These are phyloP conservation scores for Bombus pyrosoma DNA, from an alignment of 1,140 invertebrate species.

Conservation along the genomic window DNA sequence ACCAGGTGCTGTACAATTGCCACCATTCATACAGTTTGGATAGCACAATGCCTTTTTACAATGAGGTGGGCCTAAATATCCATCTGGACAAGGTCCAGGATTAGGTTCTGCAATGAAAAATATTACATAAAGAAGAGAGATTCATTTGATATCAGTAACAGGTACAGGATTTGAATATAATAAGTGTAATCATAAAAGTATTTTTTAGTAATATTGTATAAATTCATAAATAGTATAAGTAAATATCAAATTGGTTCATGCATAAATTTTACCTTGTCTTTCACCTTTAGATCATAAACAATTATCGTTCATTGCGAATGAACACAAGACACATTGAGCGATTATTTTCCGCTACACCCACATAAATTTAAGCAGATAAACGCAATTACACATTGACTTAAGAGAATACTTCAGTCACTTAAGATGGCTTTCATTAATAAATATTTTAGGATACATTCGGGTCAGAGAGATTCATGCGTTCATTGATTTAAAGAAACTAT, in stretches of 20 bases:
- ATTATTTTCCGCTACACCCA: conserved; percentile 31
- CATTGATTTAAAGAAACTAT: conserved; percentile 11
- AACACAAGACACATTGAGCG: conserved; percentile 6
- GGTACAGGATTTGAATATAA: background rate
- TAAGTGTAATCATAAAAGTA: background rate
- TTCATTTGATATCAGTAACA: background rate
- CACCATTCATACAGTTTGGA: conserved; percentile 96
- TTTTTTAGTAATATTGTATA: background rate
- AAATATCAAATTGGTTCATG: background rate
- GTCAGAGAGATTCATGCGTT: background rate
- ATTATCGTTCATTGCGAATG: conserved; percentile 28
- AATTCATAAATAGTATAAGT: background rate
- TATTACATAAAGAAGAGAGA: conserved; percentile 23
- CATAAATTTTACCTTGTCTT: conserved; percentile 1
- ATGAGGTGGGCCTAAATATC: conserved; percentile 92
- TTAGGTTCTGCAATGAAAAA: conserved; percentile 87
- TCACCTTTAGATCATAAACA: background rate
- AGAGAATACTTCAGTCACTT: conserved; percentile 4
- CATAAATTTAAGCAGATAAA: conserved; percentile 41
- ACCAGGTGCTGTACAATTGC: conserved; percentile 93
- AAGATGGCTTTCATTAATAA: conserved; percentile 20
- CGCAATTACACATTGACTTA: conserved; percentile 31
- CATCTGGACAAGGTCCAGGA: conserved; percentile 93
- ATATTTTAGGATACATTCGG: conserved; percentile 25
- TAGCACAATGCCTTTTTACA: conserved; percentile 95